Percentiles rank a stretch among this genome's conserved stretches.
Evolutionary conservation across 2,888 invertebrate genomes (phyloP).

Genomic region (Eupithecia vulgata): DNA sequence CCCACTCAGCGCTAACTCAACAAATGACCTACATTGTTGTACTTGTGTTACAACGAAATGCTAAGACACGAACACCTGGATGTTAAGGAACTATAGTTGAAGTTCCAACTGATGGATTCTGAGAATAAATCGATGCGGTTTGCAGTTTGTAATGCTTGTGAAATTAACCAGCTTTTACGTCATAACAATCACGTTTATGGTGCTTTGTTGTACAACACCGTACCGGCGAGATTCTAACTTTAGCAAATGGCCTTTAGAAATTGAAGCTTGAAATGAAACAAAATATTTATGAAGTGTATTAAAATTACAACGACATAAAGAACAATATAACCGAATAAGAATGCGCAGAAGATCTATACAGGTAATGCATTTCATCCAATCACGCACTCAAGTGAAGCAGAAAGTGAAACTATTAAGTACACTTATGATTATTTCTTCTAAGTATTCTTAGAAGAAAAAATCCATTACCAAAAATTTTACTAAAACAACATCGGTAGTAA

Average conservation of each 20-base stretch:
- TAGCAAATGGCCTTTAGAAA: background rate
- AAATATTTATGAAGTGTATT: background rate
- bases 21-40: no score
- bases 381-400: slow-evolving; percentile 41
- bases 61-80: no score
- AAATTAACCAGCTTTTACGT: slow-evolving; percentile 20
- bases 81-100: slow-evolving; percentile 16
- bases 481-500: background rate
- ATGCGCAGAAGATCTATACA: background rate
- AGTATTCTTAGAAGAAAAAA: background rate
- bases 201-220: slow-evolving; percentile 27
- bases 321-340: background rate
- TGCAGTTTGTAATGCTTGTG: slow-evolving; percentile 26
- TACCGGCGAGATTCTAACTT: background rate
- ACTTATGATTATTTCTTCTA: slow-evolving; percentile 6
- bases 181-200: slow-evolving; percentile 24
- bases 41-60: no score
- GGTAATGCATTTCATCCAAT: slow-evolving; percentile 26
- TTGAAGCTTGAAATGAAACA: background rate
- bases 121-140: slow-evolving; percentile 31
- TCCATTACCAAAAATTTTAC: background rate
- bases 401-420: slow-evolving; percentile 43
- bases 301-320: background rate
- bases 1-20: no score
- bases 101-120: slow-evolving; percentile 23